Percentiles rank a stretch among this genome's conserved stretches.
These are phyloP conservation scores for Cylloceria caligata DNA, from an alignment of 2,888 invertebrate species.

Conservation along the genomic window DNA sequence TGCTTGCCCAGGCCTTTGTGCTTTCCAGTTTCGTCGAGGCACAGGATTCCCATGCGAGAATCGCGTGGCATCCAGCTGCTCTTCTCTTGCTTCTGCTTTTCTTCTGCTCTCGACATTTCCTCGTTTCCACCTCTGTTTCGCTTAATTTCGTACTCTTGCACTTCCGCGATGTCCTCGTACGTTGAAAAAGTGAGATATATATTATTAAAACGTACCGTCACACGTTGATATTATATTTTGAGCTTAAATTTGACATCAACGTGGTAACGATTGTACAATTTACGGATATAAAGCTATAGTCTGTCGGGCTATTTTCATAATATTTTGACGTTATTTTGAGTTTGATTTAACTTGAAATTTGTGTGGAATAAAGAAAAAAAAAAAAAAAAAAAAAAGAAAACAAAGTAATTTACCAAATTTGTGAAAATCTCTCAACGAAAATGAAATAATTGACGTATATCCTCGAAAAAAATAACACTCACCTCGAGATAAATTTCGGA, in stretches of 20 bases:
- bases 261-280: neutral
- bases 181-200: neutral
- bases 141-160: conserved; percentile 17
- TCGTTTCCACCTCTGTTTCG: conserved; percentile 15
- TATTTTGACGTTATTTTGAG: too few relatives aligned
- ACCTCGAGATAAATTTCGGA: conserved; percentile 97
- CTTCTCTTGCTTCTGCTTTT: conserved; percentile 20
- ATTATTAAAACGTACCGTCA: conserved; percentile 3
- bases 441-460: too few relatives aligned
- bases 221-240: too few relatives aligned
- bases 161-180: conserved; percentile 18
- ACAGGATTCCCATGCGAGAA: conserved; percentile 53
- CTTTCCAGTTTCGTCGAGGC: conserved; percentile 74
- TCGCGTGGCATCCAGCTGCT: conserved; percentile 58
- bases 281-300: neutral
- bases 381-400: too few relatives aligned
- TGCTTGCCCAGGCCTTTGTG: conserved; percentile 79
- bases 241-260: neutral
- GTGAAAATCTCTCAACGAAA: too few relatives aligned
- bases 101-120: conserved; percentile 1
- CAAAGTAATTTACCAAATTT: too few relatives aligned
- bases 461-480: conserved; percentile 76
- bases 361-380: too few relatives aligned
- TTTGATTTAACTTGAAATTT: too few relatives aligned
- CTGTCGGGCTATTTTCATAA: too few relatives aligned